These are phyloP conservation scores for Caenorhabditis sp. DNA, from an alignment of 2,888 invertebrate genomes.

Conservation along the genomic window DNA sequence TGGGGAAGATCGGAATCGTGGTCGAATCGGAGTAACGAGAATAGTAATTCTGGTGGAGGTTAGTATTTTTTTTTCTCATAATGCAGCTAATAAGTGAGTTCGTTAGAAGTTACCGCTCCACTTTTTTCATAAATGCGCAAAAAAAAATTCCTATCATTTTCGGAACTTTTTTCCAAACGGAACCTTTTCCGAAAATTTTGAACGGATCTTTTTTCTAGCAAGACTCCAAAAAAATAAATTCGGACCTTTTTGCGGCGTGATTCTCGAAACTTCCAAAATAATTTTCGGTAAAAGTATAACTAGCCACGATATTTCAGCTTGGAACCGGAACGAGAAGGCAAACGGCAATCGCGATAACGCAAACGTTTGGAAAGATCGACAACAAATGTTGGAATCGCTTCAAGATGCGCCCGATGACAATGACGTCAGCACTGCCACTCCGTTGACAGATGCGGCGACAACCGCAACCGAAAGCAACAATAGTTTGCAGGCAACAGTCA, in stretches of 20 bases:
- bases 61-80: background rate
- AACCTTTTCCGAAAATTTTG: no score
- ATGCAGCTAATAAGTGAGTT: no score
- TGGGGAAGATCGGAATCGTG: slow-evolving; percentile 33
- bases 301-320: no score
- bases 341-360: slow-evolving; percentile 5
- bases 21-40: slow-evolving; percentile 10
- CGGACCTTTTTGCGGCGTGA: no score
- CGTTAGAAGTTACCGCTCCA: no score
- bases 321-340: slow-evolving; percentile 9
- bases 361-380: slow-evolving; percentile 24
- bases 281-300: no score
- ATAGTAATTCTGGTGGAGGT: background rate
- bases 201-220: no score
- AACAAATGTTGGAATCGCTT: slow-evolving; percentile 26
- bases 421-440: slow-evolving; percentile 9
- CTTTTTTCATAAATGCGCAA: no score
- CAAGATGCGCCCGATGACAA: slow-evolving; percentile 13
- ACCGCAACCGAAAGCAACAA: slow-evolving; percentile 5
- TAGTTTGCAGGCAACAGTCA: background rate
- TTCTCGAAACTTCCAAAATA: no score
- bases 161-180: no score
- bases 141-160: no score
- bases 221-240: no score
- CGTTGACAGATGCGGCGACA: slow-evolving; percentile 16